Evolutionary conservation across 2,888 invertebrate genomes (phyloP), one percentile per base, ranked within the genome.

Genomic region (Macrosiphum euphorbiae): DNA sequence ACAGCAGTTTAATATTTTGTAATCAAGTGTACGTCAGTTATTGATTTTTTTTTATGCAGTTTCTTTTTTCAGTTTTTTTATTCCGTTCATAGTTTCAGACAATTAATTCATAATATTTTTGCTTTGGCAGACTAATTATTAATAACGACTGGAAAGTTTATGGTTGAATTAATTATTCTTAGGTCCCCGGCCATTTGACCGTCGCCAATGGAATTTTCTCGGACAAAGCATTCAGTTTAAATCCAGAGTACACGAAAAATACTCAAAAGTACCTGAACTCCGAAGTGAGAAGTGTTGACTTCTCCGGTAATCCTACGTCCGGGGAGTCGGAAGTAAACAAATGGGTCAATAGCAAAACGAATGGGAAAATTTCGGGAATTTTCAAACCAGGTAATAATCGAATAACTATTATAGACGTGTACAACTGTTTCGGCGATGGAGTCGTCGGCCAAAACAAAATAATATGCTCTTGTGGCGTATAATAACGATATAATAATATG

Each of bases 171-270:
- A 84, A 89, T 93, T 47, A 50, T 89, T 58, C 47, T 3, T 58
- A 93, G 92, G 28, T 55, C 0, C 55, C 84, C 3, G 58, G 35
- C 1, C 55, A 84, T 35, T 47, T 93, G 47, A 84, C 89, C 41
- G 89, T 93, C 10, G 92, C 89, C 35, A 93, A 89, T 58, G 92
- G 92, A 47, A 89, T 93, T 58, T 93, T 93, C 58, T 35, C 92
- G 44, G 61, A 93, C 26, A 89, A 84, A 44, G 44, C 88, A 10
- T 93, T 89, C 84, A 85, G 85, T 85, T 58, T 93, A 47, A 93
- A 10, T 20, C 35, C 84, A 26, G 58, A 89, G 58, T 93, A 89
- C 26, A 58, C 55, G 41, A 58, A 89, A 26, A 84, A 26, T 35
- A 85, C 35, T 47, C 89, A 89, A 35, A 89, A 93, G 26, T 89